phyloP scores from a whole-genome alignment of 2,888 invertebrate genomes.

The Mesochorus sp. region DNA sequence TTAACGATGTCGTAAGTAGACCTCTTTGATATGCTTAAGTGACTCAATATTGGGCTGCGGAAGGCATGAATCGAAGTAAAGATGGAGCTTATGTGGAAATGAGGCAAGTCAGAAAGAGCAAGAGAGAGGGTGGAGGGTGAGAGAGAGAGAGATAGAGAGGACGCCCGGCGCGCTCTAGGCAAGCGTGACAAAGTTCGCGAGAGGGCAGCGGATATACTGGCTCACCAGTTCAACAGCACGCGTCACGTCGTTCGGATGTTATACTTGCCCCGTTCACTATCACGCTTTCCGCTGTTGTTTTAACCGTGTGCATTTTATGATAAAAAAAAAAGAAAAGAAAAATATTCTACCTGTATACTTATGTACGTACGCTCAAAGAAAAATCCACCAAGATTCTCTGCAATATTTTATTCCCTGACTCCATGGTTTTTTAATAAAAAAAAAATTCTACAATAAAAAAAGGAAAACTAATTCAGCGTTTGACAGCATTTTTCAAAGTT shows the following conservation, averaged over 20 bases:
- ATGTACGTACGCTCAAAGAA: background rate
- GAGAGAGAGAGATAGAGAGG: conserved; percentile 61
- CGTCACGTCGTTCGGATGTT: conserved; percentile 73
- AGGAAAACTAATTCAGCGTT: no score
- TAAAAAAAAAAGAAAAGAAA: background rate
- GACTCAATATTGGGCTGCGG: conserved; percentile 21
- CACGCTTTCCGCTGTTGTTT: conserved; percentile 16
- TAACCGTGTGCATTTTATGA: conserved; percentile 2
- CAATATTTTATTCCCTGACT: conserved; percentile 10
- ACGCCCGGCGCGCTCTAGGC: conserved; percentile 65
- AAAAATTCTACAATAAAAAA: no score
- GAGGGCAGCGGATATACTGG: conserved; percentile 67
- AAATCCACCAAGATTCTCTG: background rate
- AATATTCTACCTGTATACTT: no score
- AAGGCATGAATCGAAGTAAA: conserved; percentile 43
- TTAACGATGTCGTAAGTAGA: conserved; percentile 30
- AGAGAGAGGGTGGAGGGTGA: conserved; percentile 13
- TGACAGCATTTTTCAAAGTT: no score
- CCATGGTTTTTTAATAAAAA: background rate
- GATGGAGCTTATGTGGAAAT: conserved; percentile 26
- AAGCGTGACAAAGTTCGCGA: conserved; percentile 67
- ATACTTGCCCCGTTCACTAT: conserved; percentile 40
- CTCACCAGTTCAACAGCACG: conserved; percentile 78
- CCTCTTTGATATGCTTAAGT: conserved; percentile 34
- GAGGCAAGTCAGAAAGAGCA: background rate